Evolutionary conservation across 2,113 vertebrate species (phyloP).

Genomic region (Ahaetulla prasina): DNA sequence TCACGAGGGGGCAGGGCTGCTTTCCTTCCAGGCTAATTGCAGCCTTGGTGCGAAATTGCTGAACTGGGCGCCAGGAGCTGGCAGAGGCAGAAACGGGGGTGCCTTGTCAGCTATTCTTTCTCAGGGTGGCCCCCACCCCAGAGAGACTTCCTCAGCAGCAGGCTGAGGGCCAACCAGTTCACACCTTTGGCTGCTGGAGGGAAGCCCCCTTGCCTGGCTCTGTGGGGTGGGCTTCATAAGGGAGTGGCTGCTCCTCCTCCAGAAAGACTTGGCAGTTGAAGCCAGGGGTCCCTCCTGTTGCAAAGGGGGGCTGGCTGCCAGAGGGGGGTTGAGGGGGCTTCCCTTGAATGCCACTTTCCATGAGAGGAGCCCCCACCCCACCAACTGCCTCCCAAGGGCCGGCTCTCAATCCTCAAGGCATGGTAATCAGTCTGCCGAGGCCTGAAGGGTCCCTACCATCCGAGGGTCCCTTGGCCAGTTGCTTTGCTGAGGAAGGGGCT

Average conservation of each 20-base stretch:
- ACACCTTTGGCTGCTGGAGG: background rate
- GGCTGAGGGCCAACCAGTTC: background rate
- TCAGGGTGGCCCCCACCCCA: background rate
- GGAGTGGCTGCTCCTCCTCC: background rate
- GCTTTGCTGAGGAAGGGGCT: background rate
- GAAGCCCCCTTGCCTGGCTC: background rate
- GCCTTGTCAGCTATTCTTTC: background rate
- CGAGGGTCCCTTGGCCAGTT: background rate
- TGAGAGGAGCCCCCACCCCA: background rate
- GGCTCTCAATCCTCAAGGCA: background rate
- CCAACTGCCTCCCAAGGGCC: background rate
- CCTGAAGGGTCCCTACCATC: background rate
- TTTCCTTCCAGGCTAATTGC: background rate
- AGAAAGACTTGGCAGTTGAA: rapidly evolving
- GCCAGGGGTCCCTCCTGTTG: background rate
- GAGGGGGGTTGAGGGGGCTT: background rate
- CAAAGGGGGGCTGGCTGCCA: background rate
- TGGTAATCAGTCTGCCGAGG: background rate
- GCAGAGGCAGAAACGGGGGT: background rate
- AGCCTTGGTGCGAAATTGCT: background rate
- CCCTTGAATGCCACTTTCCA: background rate
- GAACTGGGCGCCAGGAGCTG: rapidly evolving
- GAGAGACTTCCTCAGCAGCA: background rate
- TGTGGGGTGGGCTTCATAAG: background rate
- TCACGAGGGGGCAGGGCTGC: background rate